phyloP scores from a whole-genome alignment of 2,888 invertebrate species.

The Yponomeuta plumbellus region DNA sequence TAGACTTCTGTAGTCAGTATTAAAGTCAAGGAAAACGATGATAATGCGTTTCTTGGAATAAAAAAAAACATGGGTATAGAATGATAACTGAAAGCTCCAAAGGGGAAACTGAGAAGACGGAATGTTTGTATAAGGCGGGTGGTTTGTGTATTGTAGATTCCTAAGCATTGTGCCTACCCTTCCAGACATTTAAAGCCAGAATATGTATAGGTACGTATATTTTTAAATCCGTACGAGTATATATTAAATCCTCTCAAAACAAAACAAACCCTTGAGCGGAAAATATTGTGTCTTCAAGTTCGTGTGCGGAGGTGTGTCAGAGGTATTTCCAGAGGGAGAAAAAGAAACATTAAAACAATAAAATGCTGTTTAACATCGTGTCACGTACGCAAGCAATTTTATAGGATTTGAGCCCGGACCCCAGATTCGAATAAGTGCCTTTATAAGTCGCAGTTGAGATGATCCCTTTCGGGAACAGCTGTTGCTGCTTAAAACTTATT shows the following conservation, averaged over 20 bases:
- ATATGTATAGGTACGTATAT: neutral
- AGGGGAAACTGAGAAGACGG: neutral
- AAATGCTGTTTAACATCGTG: constrained; percentile 28
- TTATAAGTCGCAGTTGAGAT: constrained; percentile 24
- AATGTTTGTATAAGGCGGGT: neutral
- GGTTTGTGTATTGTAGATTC: neutral
- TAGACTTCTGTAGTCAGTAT: neutral
- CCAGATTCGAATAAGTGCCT: constrained; percentile 17
- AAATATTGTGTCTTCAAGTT: neutral
- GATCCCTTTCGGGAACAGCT: constrained; percentile 16
- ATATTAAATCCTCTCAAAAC: neutral
- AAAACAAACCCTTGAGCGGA: neutral
- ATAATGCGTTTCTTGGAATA: constrained; percentile 9
- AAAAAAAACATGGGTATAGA: constrained; percentile 3
- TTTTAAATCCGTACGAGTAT: neutral
- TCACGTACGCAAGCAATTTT: constrained; percentile 62
- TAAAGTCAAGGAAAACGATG: neutral
- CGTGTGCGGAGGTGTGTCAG: neutral
- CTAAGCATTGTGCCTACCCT: neutral
- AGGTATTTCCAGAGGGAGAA: neutral
- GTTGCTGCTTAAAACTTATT: neutral
- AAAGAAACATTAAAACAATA: constrained; percentile 15
- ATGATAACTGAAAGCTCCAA: constrained; percentile 4
- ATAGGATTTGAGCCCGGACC: constrained; percentile 32
- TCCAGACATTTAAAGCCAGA: neutral